Evolutionary conservation across 2,113 vertebrate species (phyloP).

Genomic region (Vulpes vulpes): DNA sequence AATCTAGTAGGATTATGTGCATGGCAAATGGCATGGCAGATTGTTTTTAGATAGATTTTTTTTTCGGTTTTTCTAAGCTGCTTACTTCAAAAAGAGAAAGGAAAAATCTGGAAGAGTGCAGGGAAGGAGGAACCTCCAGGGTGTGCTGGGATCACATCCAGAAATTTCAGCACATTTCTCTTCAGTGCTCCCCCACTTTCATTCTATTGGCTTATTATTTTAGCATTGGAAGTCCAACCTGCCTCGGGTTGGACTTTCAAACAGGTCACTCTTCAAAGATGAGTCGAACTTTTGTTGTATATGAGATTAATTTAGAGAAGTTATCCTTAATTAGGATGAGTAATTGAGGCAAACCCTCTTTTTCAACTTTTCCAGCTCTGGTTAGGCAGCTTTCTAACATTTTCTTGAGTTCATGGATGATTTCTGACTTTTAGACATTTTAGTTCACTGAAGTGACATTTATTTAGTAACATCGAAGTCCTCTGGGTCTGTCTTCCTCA

Average conservation of each 20-base stretch:
- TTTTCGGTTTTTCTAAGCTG: conserved; percentile 13
- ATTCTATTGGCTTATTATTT: neutral
- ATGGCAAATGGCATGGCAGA: neutral
- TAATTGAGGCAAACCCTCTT: neutral
- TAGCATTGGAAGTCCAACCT: too few species aligned
- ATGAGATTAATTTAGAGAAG: neutral
- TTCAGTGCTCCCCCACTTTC: neutral
- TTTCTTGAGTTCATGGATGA: neutral
- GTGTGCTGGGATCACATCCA: neutral
- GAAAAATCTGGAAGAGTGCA: neutral
- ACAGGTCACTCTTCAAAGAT: neutral
- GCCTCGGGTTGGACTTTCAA: neutral
- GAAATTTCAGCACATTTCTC: too few species aligned
- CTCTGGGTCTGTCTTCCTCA: neutral
- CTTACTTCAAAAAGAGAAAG: neutral
- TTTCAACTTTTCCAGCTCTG: neutral
- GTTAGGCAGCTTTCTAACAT: neutral
- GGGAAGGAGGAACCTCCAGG: neutral
- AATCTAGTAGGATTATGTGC: neutral
- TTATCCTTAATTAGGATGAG: neutral
- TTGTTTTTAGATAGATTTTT: neutral
- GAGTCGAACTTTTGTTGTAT: neutral
- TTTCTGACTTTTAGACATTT: neutral
- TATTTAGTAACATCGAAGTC: neutral
- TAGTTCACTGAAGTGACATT: too few species aligned